Base-by-base conservation (phyloP, 1,140 invertebrate genomes). In the Drosophila eugracilis region DNA sequence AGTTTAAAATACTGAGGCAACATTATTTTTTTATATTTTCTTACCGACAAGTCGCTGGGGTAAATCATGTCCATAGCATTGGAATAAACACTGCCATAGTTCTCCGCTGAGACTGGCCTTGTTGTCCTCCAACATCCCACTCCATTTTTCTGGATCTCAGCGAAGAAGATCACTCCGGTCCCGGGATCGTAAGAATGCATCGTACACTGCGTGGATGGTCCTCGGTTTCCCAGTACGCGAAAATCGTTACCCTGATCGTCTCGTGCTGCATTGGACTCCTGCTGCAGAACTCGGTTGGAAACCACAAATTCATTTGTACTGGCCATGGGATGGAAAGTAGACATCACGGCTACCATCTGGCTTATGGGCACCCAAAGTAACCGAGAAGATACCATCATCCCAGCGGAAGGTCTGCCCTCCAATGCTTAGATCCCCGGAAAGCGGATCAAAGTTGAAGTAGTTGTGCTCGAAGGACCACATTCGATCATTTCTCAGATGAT, bases 401-500 rank as follows among this genome's bases (percentile, higher is more conserved):
- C 95, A 96, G 88, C 95, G 94, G 78, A 95, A 96, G 2, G 92
- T 91, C 48, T 94, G 92, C 4, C 94, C 94, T 30, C 93, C 94
- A 30, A 96, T 93, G 50, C 93, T 93, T 71, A 95, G 94, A 78
- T 95, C 95, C 0, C 95, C 95, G 45, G 93, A 91, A 1, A 94
- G 74, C 1, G 95, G 95, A 89, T 96, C 95, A 42, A 96, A 94
- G 78, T 93, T 92, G 81, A 96, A 96, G 83, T 94, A 96, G 72
- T 96, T 95, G 70, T 96, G 95, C 21, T 92, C 90, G 2, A 96
- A 92, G 53, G 95, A 92, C 95, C 95, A 96, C 4, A 95, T 95
- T 21, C 93, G 93, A 67, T 94, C 93, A 1, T 93, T 89, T 0
- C 34, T 50, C 50, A 81, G 90, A 26, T 90, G 93, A 75, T 95